phyloP scores from a whole-genome alignment of 1,140 invertebrate species.

The Drosophila tsacasi region DNA sequence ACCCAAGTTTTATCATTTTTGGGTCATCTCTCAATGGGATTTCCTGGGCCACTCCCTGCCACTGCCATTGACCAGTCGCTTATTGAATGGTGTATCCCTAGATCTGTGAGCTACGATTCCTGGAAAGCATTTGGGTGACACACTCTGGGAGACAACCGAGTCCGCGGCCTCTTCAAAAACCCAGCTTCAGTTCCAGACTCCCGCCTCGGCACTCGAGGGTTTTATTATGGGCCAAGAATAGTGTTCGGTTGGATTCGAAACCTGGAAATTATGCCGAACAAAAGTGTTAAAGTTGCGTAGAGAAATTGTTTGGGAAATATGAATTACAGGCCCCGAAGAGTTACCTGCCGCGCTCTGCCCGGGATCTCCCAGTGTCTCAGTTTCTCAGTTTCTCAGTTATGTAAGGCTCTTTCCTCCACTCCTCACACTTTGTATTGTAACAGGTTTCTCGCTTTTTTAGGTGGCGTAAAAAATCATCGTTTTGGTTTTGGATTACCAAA shows the following conservation, averaged over 20 bases:
- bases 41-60: constrained; percentile 25
- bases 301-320: constrained; percentile 68
- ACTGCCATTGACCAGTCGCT: constrained; percentile 54
- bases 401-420: constrained; percentile 11
- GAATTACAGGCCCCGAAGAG: constrained; percentile 64
- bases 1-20: constrained; percentile 43
- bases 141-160: constrained; percentile 14
- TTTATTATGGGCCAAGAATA: constrained; percentile 41
- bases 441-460: constrained; percentile 48
- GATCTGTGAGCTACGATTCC: constrained; percentile 37
- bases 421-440: constrained; percentile 27
- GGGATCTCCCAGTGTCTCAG: constrained; percentile 7
- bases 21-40: constrained; percentile 52
- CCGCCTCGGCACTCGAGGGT: constrained; percentile 46
- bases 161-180: constrained; percentile 64
- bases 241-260: constrained; percentile 37
- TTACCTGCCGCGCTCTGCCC: constrained; percentile 56
- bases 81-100: constrained; percentile 48
- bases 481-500: constrained; percentile 25
- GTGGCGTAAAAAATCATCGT: constrained; percentile 49
- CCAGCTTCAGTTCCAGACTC: constrained; percentile 21
- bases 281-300: constrained; percentile 67
- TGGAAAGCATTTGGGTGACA: constrained; percentile 55
- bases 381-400: constrained; percentile 28
- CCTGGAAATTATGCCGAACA: constrained; percentile 55